A percentile compares a stretch with the other conserved stretches of the same genome.
phyloP scores from a whole-genome alignment of 2,113 vertebrate genomes.

The Rhea pennata region DNA sequence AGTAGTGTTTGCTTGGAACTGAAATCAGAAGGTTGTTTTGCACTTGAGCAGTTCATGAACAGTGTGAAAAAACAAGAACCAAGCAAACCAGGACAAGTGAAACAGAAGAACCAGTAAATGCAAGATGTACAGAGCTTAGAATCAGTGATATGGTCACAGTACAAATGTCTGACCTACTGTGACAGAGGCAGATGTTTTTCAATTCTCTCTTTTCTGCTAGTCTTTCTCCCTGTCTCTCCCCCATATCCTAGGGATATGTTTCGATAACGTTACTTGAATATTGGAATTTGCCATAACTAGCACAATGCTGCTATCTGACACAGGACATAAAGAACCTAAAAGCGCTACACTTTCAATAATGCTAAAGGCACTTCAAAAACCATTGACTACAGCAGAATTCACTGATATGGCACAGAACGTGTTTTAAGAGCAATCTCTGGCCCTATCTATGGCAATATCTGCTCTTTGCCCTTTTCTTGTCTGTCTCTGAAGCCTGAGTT shows the following conservation, averaged over 20 bases:
- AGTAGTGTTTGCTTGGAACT: background rate
- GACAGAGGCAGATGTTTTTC: background rate
- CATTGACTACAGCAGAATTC: background rate
- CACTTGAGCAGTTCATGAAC: background rate
- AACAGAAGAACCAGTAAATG: background rate
- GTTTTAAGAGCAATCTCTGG: background rate
- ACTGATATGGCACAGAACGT: too few species aligned
- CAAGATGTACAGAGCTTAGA: background rate
- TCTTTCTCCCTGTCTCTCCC: background rate
- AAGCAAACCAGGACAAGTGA: background rate
- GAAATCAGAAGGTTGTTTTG: background rate
- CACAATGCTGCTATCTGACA: background rate
- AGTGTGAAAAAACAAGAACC: background rate
- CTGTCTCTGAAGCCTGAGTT: background rate
- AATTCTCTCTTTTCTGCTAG: background rate
- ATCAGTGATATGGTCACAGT: background rate
- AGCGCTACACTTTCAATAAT: background rate
- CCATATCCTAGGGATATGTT: background rate
- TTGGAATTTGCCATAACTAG: background rate
- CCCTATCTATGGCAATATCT: accelerated
- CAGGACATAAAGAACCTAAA: background rate
- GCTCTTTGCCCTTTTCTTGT: background rate
- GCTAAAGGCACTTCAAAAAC: background rate
- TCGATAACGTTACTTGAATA: background rate
- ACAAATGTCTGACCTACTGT: background rate